Conservation (phyloP, 37 sponge, comb jelly and placozoan genomes). For the Hexactinellida sp. region DNA sequence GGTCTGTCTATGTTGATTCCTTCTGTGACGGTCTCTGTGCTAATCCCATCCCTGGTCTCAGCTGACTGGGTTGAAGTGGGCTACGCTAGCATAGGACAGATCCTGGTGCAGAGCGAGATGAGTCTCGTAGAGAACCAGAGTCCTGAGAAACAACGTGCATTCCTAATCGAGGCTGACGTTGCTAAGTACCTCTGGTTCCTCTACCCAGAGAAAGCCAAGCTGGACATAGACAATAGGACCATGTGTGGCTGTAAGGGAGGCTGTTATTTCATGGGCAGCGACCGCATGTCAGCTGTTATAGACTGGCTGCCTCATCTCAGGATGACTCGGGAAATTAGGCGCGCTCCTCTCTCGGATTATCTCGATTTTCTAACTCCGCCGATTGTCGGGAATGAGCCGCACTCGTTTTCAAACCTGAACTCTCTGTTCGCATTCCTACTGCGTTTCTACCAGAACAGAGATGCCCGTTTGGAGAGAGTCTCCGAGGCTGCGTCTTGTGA, state of each 20-base stretch:
- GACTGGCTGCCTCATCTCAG: constrained; percentile 3
- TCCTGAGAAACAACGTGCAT: neutral
- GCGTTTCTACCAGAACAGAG: neutral
- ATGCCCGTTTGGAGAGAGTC: neutral
- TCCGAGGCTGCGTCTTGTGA: neutral
- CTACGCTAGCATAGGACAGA: neutral
- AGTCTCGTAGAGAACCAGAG: neutral
- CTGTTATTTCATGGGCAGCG: neutral
- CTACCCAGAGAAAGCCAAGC: neutral
- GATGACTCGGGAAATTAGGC: neutral
- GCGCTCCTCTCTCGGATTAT: neutral
- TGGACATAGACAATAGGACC: neutral
- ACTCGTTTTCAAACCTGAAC: neutral
- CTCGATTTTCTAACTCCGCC: neutral
- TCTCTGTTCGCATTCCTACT: neutral
- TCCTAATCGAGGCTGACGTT: neutral
- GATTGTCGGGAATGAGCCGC: neutral
- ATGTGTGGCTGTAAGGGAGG: constrained; percentile 2
- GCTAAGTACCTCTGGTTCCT: neutral
- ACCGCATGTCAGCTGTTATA: neutral
- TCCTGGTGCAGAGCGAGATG: neutral
- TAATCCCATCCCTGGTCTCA: neutral
- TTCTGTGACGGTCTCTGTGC: neutral
- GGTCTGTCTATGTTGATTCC: neutral
- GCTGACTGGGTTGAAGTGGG: neutral